Percentiles rank a stretch among this genome's conserved stretches.
These are phyloP conservation scores for Sarcophaga rosellei DNA, from an alignment of 2,888 invertebrate genomes.

Conservation along the genomic window DNA sequence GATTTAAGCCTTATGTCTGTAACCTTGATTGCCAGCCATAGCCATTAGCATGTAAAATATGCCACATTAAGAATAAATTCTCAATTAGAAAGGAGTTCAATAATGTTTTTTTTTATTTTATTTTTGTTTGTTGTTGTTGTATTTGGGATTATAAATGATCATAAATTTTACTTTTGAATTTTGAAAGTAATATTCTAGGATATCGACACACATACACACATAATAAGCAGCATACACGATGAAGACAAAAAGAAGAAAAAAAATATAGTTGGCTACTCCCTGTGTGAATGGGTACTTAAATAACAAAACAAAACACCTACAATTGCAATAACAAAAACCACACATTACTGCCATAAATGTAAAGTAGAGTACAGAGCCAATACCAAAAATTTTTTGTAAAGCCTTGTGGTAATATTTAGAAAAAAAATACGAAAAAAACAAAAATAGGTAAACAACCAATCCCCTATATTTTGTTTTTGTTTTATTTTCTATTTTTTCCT, in stretches of 20 bases:
- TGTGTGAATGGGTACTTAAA: conserved; percentile 29
- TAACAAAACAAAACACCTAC: conserved; percentile 64
- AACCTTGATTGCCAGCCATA: conserved; percentile 31
- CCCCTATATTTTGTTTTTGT: conserved; percentile 39
- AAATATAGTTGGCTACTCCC: conserved; percentile 15
- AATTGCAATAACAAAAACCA: conserved; percentile 19
- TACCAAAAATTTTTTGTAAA: conserved; percentile 34
- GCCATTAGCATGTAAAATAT: conserved; percentile 45
- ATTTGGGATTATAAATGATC: conserved; percentile 37
- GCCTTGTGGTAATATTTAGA: conserved; percentile 18
- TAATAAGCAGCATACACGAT: too few relatives aligned
- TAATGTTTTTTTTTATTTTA: not conserved
- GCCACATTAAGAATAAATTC: conserved; percentile 50
- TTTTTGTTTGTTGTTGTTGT: conserved; percentile 26
- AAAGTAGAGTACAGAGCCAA: not conserved
- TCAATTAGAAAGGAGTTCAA: conserved; percentile 61
- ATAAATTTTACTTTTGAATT: conserved; percentile 62
- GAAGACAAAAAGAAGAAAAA: not conserved
- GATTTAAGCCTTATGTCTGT: not conserved
- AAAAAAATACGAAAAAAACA: conserved; percentile 48
- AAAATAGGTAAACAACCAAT: conserved; percentile 66
- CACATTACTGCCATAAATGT: conserved; percentile 50
- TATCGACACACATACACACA: not conserved
- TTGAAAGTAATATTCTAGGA: conserved; percentile 64
- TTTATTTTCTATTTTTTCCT: not conserved